A percentile compares a stretch with the other conserved stretches of the same genome.
Conservation (phyloP, 2,888 invertebrate genomes). For the Trichopria drosophilae region DNA sequence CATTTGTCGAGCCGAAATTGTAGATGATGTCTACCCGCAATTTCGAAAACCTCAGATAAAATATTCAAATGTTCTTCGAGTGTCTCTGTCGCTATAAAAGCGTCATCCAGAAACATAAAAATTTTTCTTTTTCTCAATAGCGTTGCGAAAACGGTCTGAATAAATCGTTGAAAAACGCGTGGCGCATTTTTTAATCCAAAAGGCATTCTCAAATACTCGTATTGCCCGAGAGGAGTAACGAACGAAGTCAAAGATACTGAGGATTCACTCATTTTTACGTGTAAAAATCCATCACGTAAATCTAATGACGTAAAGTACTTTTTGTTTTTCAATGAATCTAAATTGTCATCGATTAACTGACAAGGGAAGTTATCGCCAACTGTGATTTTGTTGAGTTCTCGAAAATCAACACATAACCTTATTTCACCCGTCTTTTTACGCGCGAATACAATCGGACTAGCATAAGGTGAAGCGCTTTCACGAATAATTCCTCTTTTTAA, state of each 20-base stretch:
- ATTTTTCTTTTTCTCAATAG: neutral
- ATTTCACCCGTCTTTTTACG: constrained; percentile 8
- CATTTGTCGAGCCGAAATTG: constrained; percentile 12
- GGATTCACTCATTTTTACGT: neutral
- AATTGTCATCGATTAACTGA: constrained; percentile 9
- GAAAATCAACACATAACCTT: constrained; percentile 9
- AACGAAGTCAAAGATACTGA: constrained; percentile 33
- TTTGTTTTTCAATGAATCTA: neutral
- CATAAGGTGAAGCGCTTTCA: constrained; percentile 5
- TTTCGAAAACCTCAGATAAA: constrained; percentile 22
- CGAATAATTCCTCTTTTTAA: constrained; percentile 7
- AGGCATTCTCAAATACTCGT: constrained; percentile 44
- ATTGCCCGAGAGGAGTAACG: constrained; percentile 42
- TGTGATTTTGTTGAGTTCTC: constrained; percentile 7
- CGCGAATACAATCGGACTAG: constrained; percentile 8
- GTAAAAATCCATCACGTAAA: constrained; percentile 5
- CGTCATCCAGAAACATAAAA: constrained; percentile 1
- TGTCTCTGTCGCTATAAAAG: constrained; percentile 8
- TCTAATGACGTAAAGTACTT: constrained; percentile 3
- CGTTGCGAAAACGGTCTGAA: neutral
- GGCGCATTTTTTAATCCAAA: constrained; percentile 43
- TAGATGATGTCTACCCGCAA: neutral
- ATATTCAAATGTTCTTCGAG: constrained; percentile 7
- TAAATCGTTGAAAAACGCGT: constrained; percentile 16
- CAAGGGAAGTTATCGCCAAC: constrained; percentile 7